A percentile compares a stretch with the other conserved stretches of the same genome.
Evolutionary conservation across 2,888 invertebrate species (phyloP).

Genomic region (Agrenia bidenticulata): DNA sequence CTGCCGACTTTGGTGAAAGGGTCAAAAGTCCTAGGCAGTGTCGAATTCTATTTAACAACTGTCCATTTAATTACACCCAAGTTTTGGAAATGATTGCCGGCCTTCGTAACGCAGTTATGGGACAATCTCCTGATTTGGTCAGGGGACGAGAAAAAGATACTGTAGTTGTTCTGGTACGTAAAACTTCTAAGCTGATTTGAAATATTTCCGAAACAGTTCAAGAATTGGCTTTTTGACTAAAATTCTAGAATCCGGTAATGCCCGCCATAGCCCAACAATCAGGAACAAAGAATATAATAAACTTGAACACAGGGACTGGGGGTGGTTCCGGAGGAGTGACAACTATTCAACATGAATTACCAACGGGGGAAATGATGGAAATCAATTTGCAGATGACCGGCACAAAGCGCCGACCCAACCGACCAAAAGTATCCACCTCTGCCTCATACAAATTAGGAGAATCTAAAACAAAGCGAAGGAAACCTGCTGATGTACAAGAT

Average conservation of each 20-base stretch:
- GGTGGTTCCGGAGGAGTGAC: conserved; percentile 26
- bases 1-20: conserved; percentile 36
- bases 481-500: conserved; percentile 3
- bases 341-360: conserved; percentile 41
- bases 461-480: neutral
- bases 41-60: conserved; percentile 40
- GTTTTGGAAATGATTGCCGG: conserved; percentile 46
- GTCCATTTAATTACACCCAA: conserved; percentile 43
- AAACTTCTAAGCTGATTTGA: too few relatives aligned
- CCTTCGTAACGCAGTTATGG: conserved; percentile 38
- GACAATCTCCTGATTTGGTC: conserved; percentile 2
- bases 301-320: conserved; percentile 6
- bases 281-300: conserved; percentile 10
- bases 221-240: too few relatives aligned
- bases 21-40: conserved; percentile 45
- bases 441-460: neutral
- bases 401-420: neutral
- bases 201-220: too few relatives aligned
- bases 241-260: too few relatives aligned
- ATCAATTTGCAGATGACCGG: conserved; percentile 36
- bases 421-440: conserved; percentile 2
- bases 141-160: neutral
- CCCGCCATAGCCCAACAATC: neutral
- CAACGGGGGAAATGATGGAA: conserved; percentile 45
- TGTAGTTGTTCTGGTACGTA: conserved; percentile 1